These are phyloP conservation scores for Brotula barbata DNA, from an alignment of 2,797 vertebrate species.

Conservation along the genomic window DNA sequence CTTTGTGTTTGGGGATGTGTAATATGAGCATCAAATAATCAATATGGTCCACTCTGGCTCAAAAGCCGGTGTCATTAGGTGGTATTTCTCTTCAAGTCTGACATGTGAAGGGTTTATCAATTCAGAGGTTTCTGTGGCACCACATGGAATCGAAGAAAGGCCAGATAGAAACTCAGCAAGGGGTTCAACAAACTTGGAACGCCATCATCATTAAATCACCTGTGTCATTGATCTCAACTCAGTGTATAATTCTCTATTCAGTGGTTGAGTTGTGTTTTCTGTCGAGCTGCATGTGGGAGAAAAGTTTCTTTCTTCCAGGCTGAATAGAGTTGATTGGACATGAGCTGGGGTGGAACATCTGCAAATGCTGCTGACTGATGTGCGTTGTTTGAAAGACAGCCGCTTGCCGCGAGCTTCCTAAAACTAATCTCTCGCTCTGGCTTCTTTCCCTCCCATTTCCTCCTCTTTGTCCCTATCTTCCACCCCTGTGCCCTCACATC, in stretches of 20 bases:
- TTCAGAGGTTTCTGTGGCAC: constrained; percentile 18
- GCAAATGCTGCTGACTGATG: constrained; percentile 52
- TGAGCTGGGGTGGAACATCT: constrained; percentile 59
- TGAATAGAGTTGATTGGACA: constrained; percentile 69
- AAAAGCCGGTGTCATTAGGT: constrained; percentile 34
- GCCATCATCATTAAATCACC: constrained; percentile 44
- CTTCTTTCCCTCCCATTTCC: neutral
- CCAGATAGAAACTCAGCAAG: neutral
- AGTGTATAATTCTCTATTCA: constrained; percentile 53
- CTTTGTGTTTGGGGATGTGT: constrained; percentile 25
- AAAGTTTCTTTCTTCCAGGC: constrained; percentile 46
- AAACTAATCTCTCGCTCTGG: constrained; percentile 49
- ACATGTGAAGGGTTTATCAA: constrained; percentile 10
- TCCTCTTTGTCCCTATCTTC: constrained; percentile 23
- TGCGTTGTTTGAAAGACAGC: constrained; percentile 58
- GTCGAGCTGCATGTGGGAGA: constrained; percentile 47
- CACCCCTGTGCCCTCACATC: neutral
- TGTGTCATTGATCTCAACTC: constrained; percentile 42
- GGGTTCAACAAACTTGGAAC: constrained; percentile 22
- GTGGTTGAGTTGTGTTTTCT: constrained; percentile 55
- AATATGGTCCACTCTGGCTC: constrained; percentile 12
- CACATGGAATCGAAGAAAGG: constrained; percentile 1
- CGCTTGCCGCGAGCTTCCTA: constrained; percentile 49
- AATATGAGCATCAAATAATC: constrained; percentile 29
- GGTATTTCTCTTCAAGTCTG: constrained; percentile 11